A percentile compares a stretch with the other conserved stretches of the same genome.
Evolutionary conservation across 2,113 vertebrate genomes (phyloP).

Genomic region (Alectura lathami): DNA sequence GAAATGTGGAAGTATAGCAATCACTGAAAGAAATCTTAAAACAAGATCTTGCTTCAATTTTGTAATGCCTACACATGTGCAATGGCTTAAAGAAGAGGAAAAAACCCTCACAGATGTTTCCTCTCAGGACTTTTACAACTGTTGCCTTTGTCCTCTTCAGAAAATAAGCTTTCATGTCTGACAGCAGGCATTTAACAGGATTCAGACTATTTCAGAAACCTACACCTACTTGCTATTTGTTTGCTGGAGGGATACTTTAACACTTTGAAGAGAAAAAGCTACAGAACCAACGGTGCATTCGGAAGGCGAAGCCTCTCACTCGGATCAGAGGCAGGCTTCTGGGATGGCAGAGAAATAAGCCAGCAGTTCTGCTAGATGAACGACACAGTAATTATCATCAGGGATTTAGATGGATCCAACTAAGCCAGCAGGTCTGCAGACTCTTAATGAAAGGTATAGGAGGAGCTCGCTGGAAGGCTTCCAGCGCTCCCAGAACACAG

Average conservation of each 20-base stretch:
- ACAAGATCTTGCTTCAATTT: background rate
- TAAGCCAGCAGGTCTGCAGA: background rate
- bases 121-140: background rate
- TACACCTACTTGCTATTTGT: background rate
- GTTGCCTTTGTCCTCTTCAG: background rate
- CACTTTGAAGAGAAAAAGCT: background rate
- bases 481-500: constrained; percentile 7
- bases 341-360: background rate
- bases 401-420: background rate
- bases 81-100: background rate
- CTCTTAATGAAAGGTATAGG: background rate
- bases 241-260: background rate
- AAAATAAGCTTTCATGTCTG: background rate
- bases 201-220: background rate
- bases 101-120: background rate
- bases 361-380: background rate
- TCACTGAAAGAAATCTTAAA: background rate
- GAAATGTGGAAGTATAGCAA: background rate
- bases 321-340: background rate
- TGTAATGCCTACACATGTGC: background rate
- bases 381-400: background rate
- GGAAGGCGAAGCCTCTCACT: background rate
- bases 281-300: background rate
- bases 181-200: background rate
- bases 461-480: background rate